Base-by-base conservation (phyloP, 1,140 invertebrate genomes). In the Drosophila elegans region DNA sequence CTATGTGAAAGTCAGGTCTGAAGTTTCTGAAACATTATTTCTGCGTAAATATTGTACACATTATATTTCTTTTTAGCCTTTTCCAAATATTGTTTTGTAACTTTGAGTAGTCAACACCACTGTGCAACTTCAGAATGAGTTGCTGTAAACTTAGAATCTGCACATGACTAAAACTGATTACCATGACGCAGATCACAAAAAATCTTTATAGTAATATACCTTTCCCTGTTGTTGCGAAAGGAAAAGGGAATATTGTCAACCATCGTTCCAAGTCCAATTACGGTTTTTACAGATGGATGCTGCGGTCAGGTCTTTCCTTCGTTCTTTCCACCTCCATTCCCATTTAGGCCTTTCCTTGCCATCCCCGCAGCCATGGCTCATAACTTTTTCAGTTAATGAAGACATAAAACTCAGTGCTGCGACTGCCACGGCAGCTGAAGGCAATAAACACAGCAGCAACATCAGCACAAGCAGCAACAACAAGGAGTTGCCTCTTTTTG, bases 321-420 rank as follows among this genome's bases (percentile, higher is more conserved):
- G 36, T 41, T 34, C n/a, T n/a, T 56, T 36, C 51, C 54, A 32
- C 45, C 34, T 51, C 53, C 42, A 25, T 29, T 36, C 16, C 21
- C 46, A 39, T 11, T 39, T 60, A 9, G 10, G 32, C 36, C 45
- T 56, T 27, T 11, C 44, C 34, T 12, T 36, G 64, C 53, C 12
- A 21, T 39, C 44, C 60, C 67, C 71, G 44, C 52, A 42, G 60
- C 59, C 64, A 84, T 84, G 80, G 80, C 85, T 78, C 85, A 89
- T 89, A 89, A 89, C 84, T 89, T 89, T 76, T 89, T 89, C 77
- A 84, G 84, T 89, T 89, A 89, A 89, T 89, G 84, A 89, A 89
- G 84, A 90, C 84, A 89, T 89, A 89, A 89, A 89, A 89, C 77
- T 80, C 85, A 89, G 84, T 52, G 44, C 46, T 73, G 61, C 52